Evolutionary conservation across 2,888 invertebrate genomes (phyloP).

Genomic region (Eutolmus rufibarbis): DNA sequence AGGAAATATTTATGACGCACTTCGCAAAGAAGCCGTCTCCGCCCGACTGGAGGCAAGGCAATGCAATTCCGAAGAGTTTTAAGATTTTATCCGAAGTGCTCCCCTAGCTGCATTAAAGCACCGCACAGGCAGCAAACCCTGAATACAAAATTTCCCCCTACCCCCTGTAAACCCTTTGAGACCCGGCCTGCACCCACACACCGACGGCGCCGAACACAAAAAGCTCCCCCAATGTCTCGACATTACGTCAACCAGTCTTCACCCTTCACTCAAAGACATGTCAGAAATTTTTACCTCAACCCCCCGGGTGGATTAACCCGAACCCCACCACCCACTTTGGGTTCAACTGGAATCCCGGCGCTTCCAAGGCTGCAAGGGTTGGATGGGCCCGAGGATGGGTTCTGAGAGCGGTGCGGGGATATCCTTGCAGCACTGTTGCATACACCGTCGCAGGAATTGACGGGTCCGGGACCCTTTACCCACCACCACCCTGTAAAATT

Average conservation of each 20-base stretch:
- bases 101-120: constrained; percentile 42
- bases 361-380: neutral
- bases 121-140: constrained; percentile 40
- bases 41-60: neutral
- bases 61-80: constrained; percentile 26
- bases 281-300: constrained; percentile 41
- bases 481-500: constrained; percentile 17
- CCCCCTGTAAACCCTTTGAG: neutral
- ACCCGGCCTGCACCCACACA: constrained; percentile 10
- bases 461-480: neutral
- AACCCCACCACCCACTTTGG: neutral
- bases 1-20: constrained; percentile 39
- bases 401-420: neutral
- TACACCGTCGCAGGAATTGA: neutral
- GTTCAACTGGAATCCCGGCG: neutral
- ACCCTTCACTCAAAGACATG: constrained; percentile 47
- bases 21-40: neutral
- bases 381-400: neutral
- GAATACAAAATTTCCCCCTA: constrained; percentile 42
- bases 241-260: constrained; percentile 47
- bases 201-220: neutral
- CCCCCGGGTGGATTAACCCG: neutral
- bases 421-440: constrained; percentile 19
- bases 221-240: constrained; percentile 43
- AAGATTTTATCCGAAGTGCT: constrained; percentile 42